Conservation (phyloP, 1,140 invertebrate genomes). For the Eueides isabella region DNA sequence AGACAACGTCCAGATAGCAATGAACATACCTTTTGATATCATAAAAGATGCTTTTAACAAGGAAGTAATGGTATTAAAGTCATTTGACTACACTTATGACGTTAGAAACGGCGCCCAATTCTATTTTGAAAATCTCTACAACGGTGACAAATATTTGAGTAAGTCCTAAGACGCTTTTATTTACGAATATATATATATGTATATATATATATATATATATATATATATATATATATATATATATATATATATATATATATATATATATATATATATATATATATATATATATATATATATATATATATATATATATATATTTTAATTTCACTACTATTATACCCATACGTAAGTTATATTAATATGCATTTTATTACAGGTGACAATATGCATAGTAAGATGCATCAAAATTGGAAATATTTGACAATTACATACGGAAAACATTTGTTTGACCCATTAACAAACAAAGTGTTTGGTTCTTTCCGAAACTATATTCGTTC, state of each 20-base stretch:
- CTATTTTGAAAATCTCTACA: conserved; percentile 15
- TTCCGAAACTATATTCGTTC: not conserved
- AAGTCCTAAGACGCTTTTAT: not conserved
- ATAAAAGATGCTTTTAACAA: conserved; percentile 17
- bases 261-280: too few species aligned
- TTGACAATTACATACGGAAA: not conserved
- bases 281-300: too few species aligned
- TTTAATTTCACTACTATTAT: too few species aligned
- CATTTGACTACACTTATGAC: conserved; percentile 19
- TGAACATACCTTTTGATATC: conserved; percentile 24
- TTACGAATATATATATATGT: not conserved
- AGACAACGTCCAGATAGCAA: conserved; percentile 19
- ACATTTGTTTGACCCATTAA: not conserved
- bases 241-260: too few species aligned
- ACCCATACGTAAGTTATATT: too few species aligned
- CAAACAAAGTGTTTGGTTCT: not conserved
- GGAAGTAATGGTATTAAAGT: conserved; percentile 15
- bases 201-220: too few species aligned
- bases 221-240: too few species aligned
- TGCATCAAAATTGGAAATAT: not conserved
- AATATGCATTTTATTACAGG: not conserved
- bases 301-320: too few species aligned
- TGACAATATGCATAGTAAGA: not conserved
- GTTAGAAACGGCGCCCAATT: conserved; percentile 5
- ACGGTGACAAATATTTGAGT: conserved; percentile 21